Base-by-base conservation (phyloP, 2,797 vertebrate genomes). In the Tinamus major region DNA sequence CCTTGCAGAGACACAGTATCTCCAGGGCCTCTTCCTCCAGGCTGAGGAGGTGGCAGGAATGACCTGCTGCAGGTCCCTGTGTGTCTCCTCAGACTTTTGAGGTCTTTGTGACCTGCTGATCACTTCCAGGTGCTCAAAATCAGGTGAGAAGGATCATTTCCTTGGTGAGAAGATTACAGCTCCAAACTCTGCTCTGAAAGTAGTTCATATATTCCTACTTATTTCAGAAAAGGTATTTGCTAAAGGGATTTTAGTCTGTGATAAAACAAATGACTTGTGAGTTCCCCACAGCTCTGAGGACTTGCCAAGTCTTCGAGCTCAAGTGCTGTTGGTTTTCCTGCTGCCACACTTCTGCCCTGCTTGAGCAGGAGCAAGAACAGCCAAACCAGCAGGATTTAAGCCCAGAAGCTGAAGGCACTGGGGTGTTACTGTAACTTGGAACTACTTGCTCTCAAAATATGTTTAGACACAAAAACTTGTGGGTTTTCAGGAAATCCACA, bases 401-500 rank as follows among this genome's bases (percentile, higher is more conserved):
- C 69, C 72, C 82, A 91, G 92, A 92, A 91, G 65, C 53, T 87
- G 79, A 75, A 83, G 74, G 69, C 72, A 44, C 74, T 92, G 64
- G 69, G 39, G 56, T 77, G n/a, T 89, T 89, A 49, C 37, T 29
- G 41, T 77, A 91, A 59, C 0, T 1, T 85, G 82, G 79, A 85
- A 48, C 77, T 56, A 70, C 29, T 78, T 93, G 64, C 64, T 83
- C 82, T 85, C 53, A 77, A 48, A 89, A 75, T 78, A 48, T 75
- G 87, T 92, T 96, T 83, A 75, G 58, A 58, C 85, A 56, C 61
- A 85, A 83, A 72, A 92, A 83, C 79, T 92, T 39, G 35, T 62
- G 58, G 89, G 69, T 83, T 95, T 91, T 85, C 79, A 78, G 87
- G 69, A 80, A 89, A 92, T 83, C 72, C 69, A 78, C 69, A 64